These are phyloP conservation scores for Furcula furcula DNA, from an alignment of 2,888 invertebrate genomes.

Conservation along the genomic window DNA sequence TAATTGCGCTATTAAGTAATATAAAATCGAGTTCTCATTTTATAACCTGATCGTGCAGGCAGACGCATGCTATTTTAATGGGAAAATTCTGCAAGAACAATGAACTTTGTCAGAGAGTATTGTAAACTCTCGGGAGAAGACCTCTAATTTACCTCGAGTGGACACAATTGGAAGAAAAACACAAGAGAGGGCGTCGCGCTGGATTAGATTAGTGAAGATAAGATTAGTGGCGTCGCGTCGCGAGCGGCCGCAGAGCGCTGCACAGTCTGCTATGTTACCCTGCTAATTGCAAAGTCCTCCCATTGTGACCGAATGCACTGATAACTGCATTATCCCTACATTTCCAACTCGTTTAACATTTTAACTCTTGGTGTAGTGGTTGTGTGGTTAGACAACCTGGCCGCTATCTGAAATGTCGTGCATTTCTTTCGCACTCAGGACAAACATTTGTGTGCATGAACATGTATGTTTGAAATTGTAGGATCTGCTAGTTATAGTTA, in stretches of 20 bases:
- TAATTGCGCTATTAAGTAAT: too few relatives aligned
- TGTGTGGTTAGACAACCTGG: too few relatives aligned
- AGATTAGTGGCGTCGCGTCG: slow-evolving; percentile 72
- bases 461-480: too few relatives aligned
- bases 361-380: background rate
- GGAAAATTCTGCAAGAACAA: slow-evolving; percentile 46
- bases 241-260: slow-evolving; percentile 33
- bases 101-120: slow-evolving; percentile 54
- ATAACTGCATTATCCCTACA: slow-evolving; percentile 5
- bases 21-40: background rate
- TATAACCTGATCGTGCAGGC: slow-evolving; percentile 18
- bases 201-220: slow-evolving; percentile 77
- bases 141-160: slow-evolving; percentile 76
- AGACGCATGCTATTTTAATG: slow-evolving; percentile 34
- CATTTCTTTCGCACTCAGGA: too few relatives aligned
- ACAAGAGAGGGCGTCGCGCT: slow-evolving; percentile 72
- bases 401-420: too few relatives aligned
- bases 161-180: slow-evolving; percentile 80
- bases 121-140: slow-evolving; percentile 66
- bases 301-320: slow-evolving; percentile 13
- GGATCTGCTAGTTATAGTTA: too few relatives aligned
- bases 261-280: slow-evolving; percentile 52
- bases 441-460: too few relatives aligned
- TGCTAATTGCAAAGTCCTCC: slow-evolving; percentile 58
- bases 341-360: too few relatives aligned